Base-by-base conservation (phyloP, 23 tunicate genomes). In the Styela clava region DNA sequence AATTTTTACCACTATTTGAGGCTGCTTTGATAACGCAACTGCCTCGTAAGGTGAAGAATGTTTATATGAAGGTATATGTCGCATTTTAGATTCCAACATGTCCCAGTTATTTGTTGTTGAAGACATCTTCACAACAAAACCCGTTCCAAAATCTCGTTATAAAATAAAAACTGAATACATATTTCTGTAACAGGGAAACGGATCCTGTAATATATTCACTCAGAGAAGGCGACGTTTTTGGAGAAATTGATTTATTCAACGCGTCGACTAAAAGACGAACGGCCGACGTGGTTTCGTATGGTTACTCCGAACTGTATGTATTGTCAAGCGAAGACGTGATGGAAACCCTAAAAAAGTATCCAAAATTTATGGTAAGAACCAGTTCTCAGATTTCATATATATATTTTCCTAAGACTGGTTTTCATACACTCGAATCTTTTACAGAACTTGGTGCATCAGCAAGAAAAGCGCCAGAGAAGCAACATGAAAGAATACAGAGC, bases 161-260 rank as follows among this genome's bases (percentile, higher is more conserved):
- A n/a, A n/a, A n/a, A n/a, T n/a, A n/a, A n/a, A n/a, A n/a, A n/a
- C n/a, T n/a, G n/a, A n/a, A n/a, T n/a, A n/a, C n/a, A n/a, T n/a
- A n/a, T n/a, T n/a, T n/a, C n/a, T n/a, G n/a, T 63, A 61, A 27
- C 87, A 91, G 97, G 62, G 90, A 86, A 35, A 71, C 81, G 2
- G 87, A 86, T 35, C 91, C 91, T 3, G 51, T 70, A 21, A 70
- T 91, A 0, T 26, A 64, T 16, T 31, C 79, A 24, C 63, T 82
- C 26, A 67, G 73, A 18, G 87, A 78, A 5, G 97, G 97, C 1
- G 97, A 91, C 44, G 82, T 91, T n/a, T 91, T 91, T 34, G 97
- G 97, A 23, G 97, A 91, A 35, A 82, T 85, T 83, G 88, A 86
- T 33, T 56, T 91, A 28, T 78, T 91, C 31, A 74, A 77, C 69